Conservation (phyloP, 2,113 vertebrate genomes). For the Rallus limicola region DNA sequence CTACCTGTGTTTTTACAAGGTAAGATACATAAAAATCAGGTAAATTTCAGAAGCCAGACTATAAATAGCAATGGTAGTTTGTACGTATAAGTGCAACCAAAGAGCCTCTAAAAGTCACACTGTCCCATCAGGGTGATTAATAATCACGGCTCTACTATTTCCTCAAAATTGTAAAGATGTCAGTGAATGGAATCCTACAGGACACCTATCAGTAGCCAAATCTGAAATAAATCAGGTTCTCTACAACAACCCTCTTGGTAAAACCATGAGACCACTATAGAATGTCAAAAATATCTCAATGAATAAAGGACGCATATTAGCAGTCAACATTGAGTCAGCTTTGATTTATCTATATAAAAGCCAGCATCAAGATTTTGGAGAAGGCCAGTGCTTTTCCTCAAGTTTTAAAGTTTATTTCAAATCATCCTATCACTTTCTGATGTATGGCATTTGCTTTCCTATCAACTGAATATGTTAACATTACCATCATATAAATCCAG, state of each 20-base stretch:
- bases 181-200: not conserved
- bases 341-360: not conserved
- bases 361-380: not conserved
- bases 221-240: slow-evolving; percentile 27
- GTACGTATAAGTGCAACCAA: not conserved
- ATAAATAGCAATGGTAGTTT: not conserved
- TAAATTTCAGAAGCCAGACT: not conserved
- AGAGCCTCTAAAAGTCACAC: not conserved
- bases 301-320: not conserved
- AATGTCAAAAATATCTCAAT: not conserved
- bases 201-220: not conserved
- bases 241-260: not conserved
- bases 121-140: not conserved
- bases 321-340: not conserved
- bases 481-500: not conserved
- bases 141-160: not conserved
- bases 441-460: not conserved
- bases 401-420: not conserved
- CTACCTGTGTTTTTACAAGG: not conserved
- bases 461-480: not conserved
- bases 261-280: not conserved
- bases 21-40: not conserved
- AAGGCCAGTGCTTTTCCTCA: not conserved
- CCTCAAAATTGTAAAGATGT: not conserved
- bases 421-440: not conserved